phyloP scores from a whole-genome alignment of 2,797 vertebrate genomes.

The Numenius phaeopus region DNA sequence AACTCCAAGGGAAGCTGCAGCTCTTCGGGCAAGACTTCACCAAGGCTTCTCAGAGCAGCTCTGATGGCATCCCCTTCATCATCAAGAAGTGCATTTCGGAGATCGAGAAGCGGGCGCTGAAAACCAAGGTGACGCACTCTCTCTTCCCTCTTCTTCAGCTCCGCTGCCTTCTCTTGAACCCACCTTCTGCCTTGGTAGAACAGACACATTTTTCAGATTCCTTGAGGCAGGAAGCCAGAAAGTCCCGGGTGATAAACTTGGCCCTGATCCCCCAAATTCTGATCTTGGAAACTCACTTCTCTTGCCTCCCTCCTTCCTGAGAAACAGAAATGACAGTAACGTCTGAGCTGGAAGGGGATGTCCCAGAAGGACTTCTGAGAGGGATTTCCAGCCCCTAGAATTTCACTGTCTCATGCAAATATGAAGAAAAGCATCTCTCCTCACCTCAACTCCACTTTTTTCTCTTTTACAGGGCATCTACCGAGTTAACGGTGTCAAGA shows the following conservation, averaged over 20 bases:
- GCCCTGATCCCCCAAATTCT: not conserved
- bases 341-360: not conserved
- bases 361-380: not conserved
- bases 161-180: not conserved
- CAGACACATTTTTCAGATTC: rapidly evolving
- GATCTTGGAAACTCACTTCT: not conserved
- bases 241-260: not conserved
- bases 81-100: constrained; percentile 92
- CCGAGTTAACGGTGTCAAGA: constrained; percentile 95
- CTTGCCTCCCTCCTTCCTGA: not conserved
- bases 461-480: constrained; percentile 90
- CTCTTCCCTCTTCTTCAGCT: not conserved
- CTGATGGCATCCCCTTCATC: constrained; percentile 91
- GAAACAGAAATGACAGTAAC: not conserved
- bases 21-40: constrained; percentile 90
- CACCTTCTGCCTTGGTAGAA: not conserved
- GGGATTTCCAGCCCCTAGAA: not conserved
- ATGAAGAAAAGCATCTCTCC: not conserved
- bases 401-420: rapidly evolving
- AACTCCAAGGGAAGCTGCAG: constrained; percentile 92
- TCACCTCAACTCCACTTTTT: rapidly evolving
- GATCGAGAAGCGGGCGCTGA: constrained; percentile 91
- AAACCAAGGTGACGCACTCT: constrained; percentile 86
- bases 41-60: constrained; percentile 78
- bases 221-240: not conserved